Evolutionary conservation across 2,113 vertebrate genomes (phyloP).

Genomic region (Lampris incognitus): DNA sequence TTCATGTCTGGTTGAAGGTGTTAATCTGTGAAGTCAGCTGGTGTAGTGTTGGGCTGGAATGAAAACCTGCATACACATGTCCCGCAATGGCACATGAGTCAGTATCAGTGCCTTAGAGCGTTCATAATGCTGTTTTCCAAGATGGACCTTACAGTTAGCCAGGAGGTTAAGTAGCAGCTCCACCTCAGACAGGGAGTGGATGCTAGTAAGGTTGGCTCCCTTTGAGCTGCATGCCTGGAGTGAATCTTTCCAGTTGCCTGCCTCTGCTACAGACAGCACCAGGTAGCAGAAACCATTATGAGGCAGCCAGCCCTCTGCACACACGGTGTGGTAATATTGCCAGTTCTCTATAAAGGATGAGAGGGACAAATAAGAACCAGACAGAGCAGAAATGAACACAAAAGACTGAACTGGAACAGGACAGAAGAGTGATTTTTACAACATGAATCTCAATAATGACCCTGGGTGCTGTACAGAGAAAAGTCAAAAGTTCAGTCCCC

Average conservation of each 20-base stretch:
- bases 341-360: conserved; percentile 81
- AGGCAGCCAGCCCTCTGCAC: conserved; percentile 87
- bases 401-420: not conserved
- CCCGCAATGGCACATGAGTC: no score
- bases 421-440: conserved; percentile 11
- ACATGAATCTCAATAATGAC: conserved; percentile 12
- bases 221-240: conserved; percentile 79
- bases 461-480: conserved; percentile 13
- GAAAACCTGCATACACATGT: no score
- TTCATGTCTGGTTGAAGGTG: no score
- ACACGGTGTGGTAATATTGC: conserved; percentile 88
- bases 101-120: not conserved
- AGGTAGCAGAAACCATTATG: conserved; percentile 89
- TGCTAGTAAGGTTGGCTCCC: conserved; percentile 82
- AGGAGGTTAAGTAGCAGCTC: conserved; percentile 86
- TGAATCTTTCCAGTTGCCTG: conserved; percentile 86
- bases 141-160: conserved; percentile 78
- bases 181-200: conserved; percentile 87
- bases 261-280: conserved; percentile 81
- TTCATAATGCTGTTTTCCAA: not conserved
- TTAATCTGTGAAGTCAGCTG: no score
- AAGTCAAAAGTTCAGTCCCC: conserved; percentile 52
- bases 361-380: not conserved
- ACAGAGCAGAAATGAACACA: not conserved
- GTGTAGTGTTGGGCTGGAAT: no score